These are phyloP conservation scores for Microtus montanus DNA, from an alignment of 2,113 vertebrate genomes.

Conservation along the genomic window DNA sequence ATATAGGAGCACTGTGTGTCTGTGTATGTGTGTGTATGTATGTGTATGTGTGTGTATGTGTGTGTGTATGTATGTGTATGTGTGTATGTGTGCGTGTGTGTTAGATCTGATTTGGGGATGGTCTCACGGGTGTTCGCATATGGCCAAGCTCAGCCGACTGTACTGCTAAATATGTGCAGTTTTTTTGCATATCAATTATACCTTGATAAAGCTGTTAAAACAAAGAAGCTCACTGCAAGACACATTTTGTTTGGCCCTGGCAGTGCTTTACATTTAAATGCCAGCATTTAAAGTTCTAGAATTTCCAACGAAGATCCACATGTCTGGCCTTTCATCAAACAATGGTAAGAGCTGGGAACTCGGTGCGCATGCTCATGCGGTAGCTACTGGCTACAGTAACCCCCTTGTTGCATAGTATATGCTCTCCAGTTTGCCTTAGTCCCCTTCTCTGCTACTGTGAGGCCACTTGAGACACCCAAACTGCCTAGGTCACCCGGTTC, in stretches of 20 bases:
- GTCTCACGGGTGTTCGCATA: not conserved
- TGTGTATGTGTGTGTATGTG: no score
- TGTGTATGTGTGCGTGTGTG: not conserved
- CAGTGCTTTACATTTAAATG: slow-evolving; percentile 11
- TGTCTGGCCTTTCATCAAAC: not conserved
- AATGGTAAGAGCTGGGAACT: not conserved
- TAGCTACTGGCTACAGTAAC: not conserved
- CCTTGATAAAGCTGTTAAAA: not conserved
- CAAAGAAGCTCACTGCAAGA: not conserved
- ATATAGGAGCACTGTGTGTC: not conserved
- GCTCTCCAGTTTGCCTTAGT: not conserved
- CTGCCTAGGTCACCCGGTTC: fast-evolving
- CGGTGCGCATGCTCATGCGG: not conserved
- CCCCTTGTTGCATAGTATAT: not conserved
- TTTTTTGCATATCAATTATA: not conserved
- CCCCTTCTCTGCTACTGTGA: not conserved
- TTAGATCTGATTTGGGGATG: not conserved
- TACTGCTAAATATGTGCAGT: not conserved
- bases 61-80: not conserved
- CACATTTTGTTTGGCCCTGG: not conserved
- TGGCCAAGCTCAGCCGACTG: not conserved
- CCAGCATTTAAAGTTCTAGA: slow-evolving; percentile 29
- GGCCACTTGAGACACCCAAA: no score
- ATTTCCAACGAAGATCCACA: not conserved
- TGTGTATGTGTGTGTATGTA: not conserved